Base-by-base conservation (phyloP, 2,888 invertebrate genomes). In the Stenichneumon culpator region DNA sequence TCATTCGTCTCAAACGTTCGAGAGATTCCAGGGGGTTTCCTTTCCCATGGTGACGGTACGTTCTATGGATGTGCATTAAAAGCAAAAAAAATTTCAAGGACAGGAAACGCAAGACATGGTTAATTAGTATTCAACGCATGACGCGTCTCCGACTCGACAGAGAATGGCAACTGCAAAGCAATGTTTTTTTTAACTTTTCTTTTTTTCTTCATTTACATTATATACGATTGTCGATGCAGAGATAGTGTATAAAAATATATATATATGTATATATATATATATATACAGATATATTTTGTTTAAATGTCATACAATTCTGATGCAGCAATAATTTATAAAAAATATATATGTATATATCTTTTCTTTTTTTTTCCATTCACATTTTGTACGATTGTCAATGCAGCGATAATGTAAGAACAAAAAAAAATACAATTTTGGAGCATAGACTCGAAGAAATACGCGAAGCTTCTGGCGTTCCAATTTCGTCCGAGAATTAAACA, bases 11-110 rank as follows among this genome's bases (percentile, higher is more conserved):
- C 22, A 54, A 54, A 54, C 54, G 9, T 54, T 19, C 22, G 54
- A 3, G 9, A 54, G 1, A 22, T 54, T 22, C 9, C 19, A 19
- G 11, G 22, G 9, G 19, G 19, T 54, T 54, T 19, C 19, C 9
- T 9, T 54, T 19, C 9, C 9, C 22, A 2, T 54, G 54, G 9
- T 39, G 39, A 39, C 39, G 11, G 39, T 39, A 39, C 39, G 11
- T 39, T 39, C 39, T 11, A 39, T 72, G 32, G 36, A 72, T 60
- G 28, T 22, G 60, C 22, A 36, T 50, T 70, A 36, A 70, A 39
- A 32, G 80, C 19, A 86, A 84, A 75, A 81, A 14, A 25, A 57
- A 25, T 85, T 87, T 87, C 87, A 89, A 89, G 87, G 86, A 79
- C 83, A 87, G 63, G 16, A 50, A 77, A 69, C 54, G 63, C 79